Evolutionary conservation across 1,140 invertebrate species (phyloP).

Genomic region (Bombus haemorrhoidalis): DNA sequence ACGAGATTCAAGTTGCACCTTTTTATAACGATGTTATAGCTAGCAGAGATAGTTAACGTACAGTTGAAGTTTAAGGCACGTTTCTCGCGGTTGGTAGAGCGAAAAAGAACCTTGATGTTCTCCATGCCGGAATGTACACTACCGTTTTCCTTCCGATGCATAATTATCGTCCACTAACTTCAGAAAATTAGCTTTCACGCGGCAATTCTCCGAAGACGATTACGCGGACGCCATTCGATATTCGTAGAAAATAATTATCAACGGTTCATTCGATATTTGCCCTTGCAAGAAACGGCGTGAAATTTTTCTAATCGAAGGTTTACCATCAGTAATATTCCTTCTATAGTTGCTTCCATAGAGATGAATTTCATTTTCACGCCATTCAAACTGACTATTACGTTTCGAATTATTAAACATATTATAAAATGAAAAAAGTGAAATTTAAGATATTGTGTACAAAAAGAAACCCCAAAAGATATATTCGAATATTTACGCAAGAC

Average conservation of each 20-base stretch:
- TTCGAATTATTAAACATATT: no score
- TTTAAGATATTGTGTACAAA: no score
- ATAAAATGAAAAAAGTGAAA: no score
- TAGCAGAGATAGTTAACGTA: background rate
- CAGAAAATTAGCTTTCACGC: slow-evolving; percentile 54
- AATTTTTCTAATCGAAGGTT: background rate
- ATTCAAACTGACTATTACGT: background rate
- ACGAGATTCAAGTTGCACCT: background rate
- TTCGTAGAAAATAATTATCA: slow-evolving; percentile 45
- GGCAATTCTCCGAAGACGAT: slow-evolving; percentile 50
- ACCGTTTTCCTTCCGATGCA: slow-evolving; percentile 33
- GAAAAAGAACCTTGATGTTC: slow-evolving; percentile 18
- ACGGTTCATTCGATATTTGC: slow-evolving; percentile 5
- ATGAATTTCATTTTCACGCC: background rate
- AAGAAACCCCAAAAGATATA: no score
- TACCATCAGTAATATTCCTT: background rate
- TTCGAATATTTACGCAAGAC: no score
- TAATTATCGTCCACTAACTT: slow-evolving; percentile 55
- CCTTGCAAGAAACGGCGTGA: background rate
- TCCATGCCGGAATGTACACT: background rate
- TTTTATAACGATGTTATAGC: background rate
- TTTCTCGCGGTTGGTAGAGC: background rate
- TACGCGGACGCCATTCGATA: slow-evolving; percentile 42
- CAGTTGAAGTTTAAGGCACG: background rate
- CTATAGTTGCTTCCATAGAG: no score